Base-by-base conservation (phyloP, 2,888 invertebrate species). In the Melanotus villosus region DNA sequence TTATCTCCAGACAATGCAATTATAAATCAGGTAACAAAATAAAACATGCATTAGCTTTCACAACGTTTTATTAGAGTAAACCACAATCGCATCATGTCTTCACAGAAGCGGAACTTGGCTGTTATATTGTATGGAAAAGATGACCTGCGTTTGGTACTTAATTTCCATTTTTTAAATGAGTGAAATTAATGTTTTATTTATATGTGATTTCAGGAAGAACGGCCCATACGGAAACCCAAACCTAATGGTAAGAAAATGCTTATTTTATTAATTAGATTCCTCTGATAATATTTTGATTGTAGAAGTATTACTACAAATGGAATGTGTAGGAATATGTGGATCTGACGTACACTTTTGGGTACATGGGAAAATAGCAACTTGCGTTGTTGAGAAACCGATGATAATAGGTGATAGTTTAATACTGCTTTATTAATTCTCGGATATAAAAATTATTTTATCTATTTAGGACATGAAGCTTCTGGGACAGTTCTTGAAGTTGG, bases 241-340 rank as follows among this genome's bases (percentile, higher is more conserved):
- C 21, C 21, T 16, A 56, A 70, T 26, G 56, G 68, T 69, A 56
- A 41, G 36, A 26, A 57, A 16, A n/a, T 1, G 1, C 2, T n/a
- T 21, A 21, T 32, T 34, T 30, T 52, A 21, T 10, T n/a, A 23
- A 21, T 16, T 52, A 14, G 7, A 30, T 16, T 21, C 12, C 12
- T 52, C 10, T 1, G 4, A 21, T 21, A 21, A 12, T 12, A 9
- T 19, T 6, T 16, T 38, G 60, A 58, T 80, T 80, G 0, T 85
- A 93, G 95, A 95, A 87, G 95, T 93, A 0, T 89, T 95, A 4
- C 81, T 96, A 18, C 88, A 90, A 75, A 95, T 96, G 92, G 91
- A 91, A 78, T 91, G 91, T 76, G 95, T 97, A 32, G 97, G 97
- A 7, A 97, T 97, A 78, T 97, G 97, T 83, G 97, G 97, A 0